A percentile compares a stretch with the other conserved stretches of the same genome.
Evolutionary conservation across 2,113 vertebrate genomes (phyloP).

Genomic region (Strix aluco): DNA sequence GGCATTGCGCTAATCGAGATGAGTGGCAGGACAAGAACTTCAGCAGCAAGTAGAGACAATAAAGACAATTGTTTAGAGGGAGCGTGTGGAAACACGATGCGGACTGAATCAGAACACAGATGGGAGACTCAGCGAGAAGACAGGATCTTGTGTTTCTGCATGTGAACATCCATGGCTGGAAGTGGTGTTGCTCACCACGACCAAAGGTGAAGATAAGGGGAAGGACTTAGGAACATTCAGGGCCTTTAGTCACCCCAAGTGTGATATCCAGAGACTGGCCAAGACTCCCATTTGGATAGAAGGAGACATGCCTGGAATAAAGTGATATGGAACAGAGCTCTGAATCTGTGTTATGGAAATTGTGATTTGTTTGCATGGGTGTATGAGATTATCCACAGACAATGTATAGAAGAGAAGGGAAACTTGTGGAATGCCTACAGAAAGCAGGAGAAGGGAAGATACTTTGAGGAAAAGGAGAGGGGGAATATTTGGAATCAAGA

Average conservation of each 20-base stretch:
- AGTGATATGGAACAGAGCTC: background rate
- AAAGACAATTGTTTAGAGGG: constrained; percentile 1
- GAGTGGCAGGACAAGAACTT: background rate
- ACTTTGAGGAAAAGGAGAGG: background rate
- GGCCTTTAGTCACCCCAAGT: background rate
- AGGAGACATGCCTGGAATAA: background rate
- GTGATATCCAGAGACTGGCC: background rate
- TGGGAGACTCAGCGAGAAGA: background rate
- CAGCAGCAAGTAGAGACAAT: constrained; percentile 22
- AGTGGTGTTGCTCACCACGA: background rate
- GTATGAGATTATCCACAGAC: background rate
- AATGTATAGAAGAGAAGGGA: background rate
- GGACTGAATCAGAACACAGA: background rate
- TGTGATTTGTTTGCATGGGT: background rate
- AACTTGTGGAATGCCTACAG: background rate
- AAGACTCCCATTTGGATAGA: background rate
- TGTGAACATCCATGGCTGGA: background rate
- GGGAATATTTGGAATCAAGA: background rate
- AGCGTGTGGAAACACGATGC: background rate
- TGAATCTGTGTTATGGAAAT: background rate
- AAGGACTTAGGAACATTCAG: background rate
- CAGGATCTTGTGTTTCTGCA: background rate
- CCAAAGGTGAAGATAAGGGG: background rate
- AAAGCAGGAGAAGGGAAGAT: background rate
- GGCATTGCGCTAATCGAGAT: background rate